These are phyloP conservation scores for Spheniscus humboldti DNA, from an alignment of 2,797 vertebrate species.

Conservation along the genomic window DNA sequence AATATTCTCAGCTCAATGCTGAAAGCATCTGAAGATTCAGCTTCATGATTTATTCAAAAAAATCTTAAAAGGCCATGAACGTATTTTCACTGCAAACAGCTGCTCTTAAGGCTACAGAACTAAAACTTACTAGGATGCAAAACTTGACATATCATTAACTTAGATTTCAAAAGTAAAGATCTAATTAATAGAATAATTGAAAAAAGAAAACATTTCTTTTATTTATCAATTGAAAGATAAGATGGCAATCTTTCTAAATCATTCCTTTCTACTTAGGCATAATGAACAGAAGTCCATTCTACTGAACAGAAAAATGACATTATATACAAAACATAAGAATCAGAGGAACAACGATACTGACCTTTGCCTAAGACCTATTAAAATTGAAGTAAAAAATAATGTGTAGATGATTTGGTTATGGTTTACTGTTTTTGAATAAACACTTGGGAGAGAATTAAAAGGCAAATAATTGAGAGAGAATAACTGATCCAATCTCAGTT, in stretches of 20 bases:
- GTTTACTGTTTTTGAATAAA: neutral
- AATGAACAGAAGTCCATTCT: neutral
- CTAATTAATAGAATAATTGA: neutral
- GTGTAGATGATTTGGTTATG: neutral
- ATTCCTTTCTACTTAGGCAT: neutral
- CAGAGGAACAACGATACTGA: neutral
- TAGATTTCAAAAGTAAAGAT: neutral
- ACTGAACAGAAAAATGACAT: neutral
- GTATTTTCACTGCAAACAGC: constrained; percentile 43
- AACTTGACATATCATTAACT: neutral
- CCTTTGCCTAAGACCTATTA: neutral
- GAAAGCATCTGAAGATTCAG: constrained; percentile 81
- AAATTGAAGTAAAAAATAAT: neutral
- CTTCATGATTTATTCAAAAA: constrained; percentile 84
- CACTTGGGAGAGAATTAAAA: neutral
- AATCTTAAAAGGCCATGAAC: constrained; percentile 37
- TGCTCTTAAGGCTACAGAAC: constrained; percentile 27
- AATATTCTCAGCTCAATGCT: constrained; percentile 85
- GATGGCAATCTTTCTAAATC: neutral
- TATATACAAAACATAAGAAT: neutral
- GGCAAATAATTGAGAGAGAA: neutral
- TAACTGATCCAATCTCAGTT: neutral
- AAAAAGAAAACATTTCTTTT: neutral
- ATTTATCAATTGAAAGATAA: neutral
- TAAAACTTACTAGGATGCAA: constrained; percentile 11